A percentile compares a stretch with the other conserved stretches of the same genome.
phyloP scores from a whole-genome alignment of 2,797 vertebrate species.

The Sardinella longiceps region DNA sequence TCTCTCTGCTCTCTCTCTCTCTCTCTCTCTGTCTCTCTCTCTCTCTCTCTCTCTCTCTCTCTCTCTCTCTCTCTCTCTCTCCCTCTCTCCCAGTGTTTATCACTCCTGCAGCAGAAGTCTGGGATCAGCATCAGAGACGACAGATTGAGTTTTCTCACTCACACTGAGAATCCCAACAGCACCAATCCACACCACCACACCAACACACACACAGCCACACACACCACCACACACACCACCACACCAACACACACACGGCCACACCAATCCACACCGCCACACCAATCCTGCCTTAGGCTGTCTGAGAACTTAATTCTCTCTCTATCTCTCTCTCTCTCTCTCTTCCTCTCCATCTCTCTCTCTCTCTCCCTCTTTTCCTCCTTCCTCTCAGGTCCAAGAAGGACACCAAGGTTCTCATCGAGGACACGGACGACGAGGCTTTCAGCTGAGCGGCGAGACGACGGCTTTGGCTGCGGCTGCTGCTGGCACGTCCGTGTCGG shows the following conservation, averaged over 20 bases:
- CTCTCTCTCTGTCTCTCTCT: neutral
- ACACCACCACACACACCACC: too few relatives aligned
- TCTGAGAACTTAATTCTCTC: neutral
- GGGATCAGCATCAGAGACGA: neutral
- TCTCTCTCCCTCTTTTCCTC: too few relatives aligned
- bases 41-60: neutral
- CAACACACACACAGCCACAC: too few relatives aligned
- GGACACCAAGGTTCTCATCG: conserved; percentile 97
- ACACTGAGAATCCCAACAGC: neutral
- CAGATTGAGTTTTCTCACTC: neutral
- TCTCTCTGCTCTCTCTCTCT: neutral
- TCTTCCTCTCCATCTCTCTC: neutral
- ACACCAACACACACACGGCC: too few relatives aligned
- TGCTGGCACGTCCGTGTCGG: conserved; percentile 30
- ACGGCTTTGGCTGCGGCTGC: conserved; percentile 19
- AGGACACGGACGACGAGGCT: conserved; percentile 94
- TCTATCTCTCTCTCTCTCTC: neutral
- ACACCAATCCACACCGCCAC: too few relatives aligned
- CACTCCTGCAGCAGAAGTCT: neutral
- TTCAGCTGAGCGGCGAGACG: conserved; percentile 80
- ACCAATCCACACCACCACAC: too few relatives aligned
- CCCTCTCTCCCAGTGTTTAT: neutral
- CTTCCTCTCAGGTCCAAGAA: conserved; percentile 83
- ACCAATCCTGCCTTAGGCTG: neutral
- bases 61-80: neutral